Conservation (phyloP, 92 coral and sea anemone genomes). For the Montipora capitata region DNA sequence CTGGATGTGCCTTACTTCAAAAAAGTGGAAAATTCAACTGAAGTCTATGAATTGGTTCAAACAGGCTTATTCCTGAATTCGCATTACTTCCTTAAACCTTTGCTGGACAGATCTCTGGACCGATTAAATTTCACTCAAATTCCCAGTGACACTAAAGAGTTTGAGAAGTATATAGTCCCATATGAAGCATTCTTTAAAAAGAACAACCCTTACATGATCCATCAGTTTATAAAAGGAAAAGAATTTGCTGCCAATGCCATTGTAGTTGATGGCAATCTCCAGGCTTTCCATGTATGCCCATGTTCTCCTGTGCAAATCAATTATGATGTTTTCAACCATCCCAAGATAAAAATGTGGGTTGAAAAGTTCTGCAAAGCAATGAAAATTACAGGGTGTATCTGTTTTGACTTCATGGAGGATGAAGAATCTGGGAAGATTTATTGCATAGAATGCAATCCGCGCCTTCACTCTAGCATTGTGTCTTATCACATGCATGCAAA, state of each 20-base stretch:
- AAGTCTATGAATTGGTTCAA: conserved; percentile 35
- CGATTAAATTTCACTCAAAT: conserved; percentile 59
- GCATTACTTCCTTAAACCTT: conserved; percentile 66
- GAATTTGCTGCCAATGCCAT: conserved; percentile 63
- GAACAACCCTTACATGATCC: conserved; percentile 45
- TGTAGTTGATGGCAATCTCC: conserved; percentile 49
- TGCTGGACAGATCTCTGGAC: conserved; percentile 32
- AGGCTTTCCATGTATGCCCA: conserved; percentile 56
- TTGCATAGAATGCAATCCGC: conserved; percentile 79
- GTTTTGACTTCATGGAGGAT: conserved; percentile 70
- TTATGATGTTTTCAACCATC: conserved; percentile 52
- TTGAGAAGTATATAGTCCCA: conserved; percentile 43
- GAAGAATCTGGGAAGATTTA: conserved; percentile 47
- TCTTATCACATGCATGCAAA: conserved; percentile 46
- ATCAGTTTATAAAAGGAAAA: conserved; percentile 61
- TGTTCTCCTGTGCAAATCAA: conserved; percentile 62
- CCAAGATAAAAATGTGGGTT: conserved; percentile 58
- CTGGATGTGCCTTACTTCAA: conserved; percentile 50
- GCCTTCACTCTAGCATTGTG: conserved; percentile 61
- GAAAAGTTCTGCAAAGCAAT: conserved; percentile 52
- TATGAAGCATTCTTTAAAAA: conserved; percentile 32
- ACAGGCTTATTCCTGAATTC: conserved; percentile 33
- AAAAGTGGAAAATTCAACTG: conserved; percentile 23
- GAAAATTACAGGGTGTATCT: conserved; percentile 62
- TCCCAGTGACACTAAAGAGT: conserved; percentile 37